Conservation (phyloP, 1,140 invertebrate species). For the Riptortus pedestris region DNA sequence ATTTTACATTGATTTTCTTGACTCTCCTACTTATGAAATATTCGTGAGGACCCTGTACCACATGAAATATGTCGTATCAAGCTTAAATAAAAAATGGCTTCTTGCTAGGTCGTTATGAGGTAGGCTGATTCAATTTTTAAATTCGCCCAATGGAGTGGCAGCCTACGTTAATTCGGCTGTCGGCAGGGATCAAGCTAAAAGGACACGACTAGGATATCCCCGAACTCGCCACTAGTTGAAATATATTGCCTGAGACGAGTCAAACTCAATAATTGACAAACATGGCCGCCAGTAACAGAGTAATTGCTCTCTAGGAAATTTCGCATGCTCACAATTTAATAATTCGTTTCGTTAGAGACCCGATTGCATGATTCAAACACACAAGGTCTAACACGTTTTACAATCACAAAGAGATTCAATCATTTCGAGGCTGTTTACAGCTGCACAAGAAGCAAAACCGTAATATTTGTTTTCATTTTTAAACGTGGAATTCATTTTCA, state of each 20-base stretch:
- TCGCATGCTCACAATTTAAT: neutral
- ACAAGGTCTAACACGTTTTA: too few relatives aligned
- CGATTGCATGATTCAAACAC: too few relatives aligned
- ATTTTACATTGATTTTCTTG: too few relatives aligned
- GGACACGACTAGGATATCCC: neutral
- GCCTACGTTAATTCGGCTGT: neutral
- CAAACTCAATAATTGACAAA: constrained; percentile 2
- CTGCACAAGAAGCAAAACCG: neutral
- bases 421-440: neutral
- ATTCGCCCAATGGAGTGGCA: neutral
- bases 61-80: too few relatives aligned
- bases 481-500: too few relatives aligned
- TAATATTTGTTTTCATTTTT: neutral
- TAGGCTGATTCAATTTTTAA: neutral
- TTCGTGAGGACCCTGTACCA: too few relatives aligned
- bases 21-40: too few relatives aligned
- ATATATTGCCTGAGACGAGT: neutral
- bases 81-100: neutral
- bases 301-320: constrained; percentile 1
- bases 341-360: neutral
- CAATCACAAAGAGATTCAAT: too few relatives aligned
- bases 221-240: neutral
- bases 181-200: neutral
- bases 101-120: neutral
- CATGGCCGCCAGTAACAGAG: neutral